Evolutionary conservation across 1,140 invertebrate genomes (phyloP).

Genomic region (Drosophila teissieri): DNA sequence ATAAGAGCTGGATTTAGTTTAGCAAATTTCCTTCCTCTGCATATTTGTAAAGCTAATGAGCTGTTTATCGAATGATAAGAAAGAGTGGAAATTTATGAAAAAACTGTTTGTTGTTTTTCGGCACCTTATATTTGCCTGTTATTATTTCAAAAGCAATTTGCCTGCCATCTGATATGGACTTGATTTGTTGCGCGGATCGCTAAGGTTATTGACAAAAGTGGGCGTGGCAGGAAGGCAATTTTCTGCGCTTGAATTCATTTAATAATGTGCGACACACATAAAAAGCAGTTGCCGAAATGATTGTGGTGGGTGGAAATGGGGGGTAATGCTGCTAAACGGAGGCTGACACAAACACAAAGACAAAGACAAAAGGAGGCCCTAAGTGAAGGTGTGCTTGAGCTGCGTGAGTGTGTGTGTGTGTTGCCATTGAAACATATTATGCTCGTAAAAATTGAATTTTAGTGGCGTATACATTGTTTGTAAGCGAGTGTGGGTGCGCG

Average conservation of each 20-base stretch:
- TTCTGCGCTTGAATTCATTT: constrained; percentile 79
- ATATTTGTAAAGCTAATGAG: constrained; percentile 65
- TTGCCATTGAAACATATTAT: constrained; percentile 82
- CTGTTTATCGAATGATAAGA: constrained; percentile 45
- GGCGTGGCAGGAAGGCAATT: constrained; percentile 47
- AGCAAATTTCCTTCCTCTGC: no score
- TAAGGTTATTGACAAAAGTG: constrained; percentile 53
- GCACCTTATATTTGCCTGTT: neutral
- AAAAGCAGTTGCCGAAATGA: constrained; percentile 80
- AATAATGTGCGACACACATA: constrained; percentile 80
- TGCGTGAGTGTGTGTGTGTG: constrained; percentile 42
- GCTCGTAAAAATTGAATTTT: constrained; percentile 82
- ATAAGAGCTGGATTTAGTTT: no score
- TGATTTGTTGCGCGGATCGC: constrained; percentile 39
- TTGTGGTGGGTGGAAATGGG: constrained; percentile 41
- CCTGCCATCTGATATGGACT: constrained; percentile 58
- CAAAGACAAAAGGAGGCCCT: constrained; percentile 43
- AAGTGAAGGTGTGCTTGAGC: constrained; percentile 21
- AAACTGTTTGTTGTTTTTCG: constrained; percentile 2
- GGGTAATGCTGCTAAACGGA: constrained; percentile 11
- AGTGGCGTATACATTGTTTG: constrained; percentile 62
- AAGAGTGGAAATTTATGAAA: constrained; percentile 29
- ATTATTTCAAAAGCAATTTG: constrained; percentile 52
- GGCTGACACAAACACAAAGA: constrained; percentile 16
- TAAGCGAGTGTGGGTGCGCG: constrained; percentile 6